phyloP scores from a whole-genome alignment of 2,113 vertebrate species.

The Chinchilla lanigera region DNA sequence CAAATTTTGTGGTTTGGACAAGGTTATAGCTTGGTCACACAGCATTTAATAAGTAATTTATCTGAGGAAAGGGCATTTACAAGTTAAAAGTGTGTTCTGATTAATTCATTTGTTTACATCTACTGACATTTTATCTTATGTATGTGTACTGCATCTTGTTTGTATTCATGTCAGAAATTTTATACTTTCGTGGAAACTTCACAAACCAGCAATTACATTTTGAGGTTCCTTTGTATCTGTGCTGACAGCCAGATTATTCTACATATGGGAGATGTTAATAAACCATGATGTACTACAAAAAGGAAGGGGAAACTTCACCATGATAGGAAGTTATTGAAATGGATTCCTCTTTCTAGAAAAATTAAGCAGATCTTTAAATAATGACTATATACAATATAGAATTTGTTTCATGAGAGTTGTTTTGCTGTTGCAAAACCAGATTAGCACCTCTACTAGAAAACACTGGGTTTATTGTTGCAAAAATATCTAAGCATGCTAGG shows the following conservation, averaged over 20 bases:
- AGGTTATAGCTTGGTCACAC: background rate
- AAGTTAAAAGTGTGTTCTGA: background rate
- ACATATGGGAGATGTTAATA: background rate
- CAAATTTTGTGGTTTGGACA: background rate
- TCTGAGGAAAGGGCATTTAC: background rate
- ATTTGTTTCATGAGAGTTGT: background rate
- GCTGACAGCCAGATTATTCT: constrained; percentile 25
- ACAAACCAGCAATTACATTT: constrained; percentile 52
- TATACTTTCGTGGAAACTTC: constrained; percentile 5
- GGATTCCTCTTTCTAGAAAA: constrained; percentile 9
- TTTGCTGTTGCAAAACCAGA: background rate
- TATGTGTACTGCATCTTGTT: background rate
- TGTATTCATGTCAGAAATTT: constrained; percentile 17
- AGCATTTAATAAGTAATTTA: background rate
- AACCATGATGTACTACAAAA: constrained; percentile 6
- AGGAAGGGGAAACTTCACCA: background rate
- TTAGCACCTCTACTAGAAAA: background rate
- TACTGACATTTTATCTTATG: constrained; percentile 10
- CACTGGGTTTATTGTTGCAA: background rate
- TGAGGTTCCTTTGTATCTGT: constrained; percentile 24
- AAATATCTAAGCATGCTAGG: background rate
- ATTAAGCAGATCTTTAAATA: constrained; percentile 7
- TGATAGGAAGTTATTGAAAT: background rate
- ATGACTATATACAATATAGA: background rate
- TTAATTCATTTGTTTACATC: constrained; percentile 49